These are phyloP conservation scores for Bufotes viridis DNA, from an alignment of 2,797 vertebrate species.

Conservation along the genomic window DNA sequence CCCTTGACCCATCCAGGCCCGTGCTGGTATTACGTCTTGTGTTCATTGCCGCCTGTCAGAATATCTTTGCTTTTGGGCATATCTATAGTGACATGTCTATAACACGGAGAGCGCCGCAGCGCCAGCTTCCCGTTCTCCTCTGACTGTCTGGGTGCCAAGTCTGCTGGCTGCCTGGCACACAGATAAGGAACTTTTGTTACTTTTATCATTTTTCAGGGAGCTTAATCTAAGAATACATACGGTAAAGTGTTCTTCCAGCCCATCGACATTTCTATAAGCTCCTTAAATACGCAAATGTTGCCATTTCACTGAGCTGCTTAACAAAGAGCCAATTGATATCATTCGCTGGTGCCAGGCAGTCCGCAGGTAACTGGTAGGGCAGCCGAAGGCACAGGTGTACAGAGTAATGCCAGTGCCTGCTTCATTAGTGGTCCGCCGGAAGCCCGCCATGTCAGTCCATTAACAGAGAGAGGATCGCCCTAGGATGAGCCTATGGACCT, in stretches of 20 bases:
- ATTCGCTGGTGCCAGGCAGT: slow-evolving; percentile 28
- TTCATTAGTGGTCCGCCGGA: too few species aligned
- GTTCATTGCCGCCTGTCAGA: not conserved
- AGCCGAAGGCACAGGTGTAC: not conserved
- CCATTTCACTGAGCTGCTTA: not conserved
- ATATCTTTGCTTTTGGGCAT: not conserved
- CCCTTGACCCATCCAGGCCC: too few species aligned
- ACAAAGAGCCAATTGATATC: slow-evolving; percentile 46
- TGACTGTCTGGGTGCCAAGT: not conserved
- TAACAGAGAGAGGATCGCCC: too few species aligned
- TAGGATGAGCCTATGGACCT: too few species aligned
- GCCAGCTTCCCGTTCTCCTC: not conserved
- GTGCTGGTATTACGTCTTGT: too few species aligned
- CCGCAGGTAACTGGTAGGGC: slow-evolving; percentile 16
- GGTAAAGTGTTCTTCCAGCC: slow-evolving; percentile 42
- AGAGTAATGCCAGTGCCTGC: not conserved
- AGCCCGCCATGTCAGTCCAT: too few species aligned
- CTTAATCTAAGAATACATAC: slow-evolving; percentile 22
- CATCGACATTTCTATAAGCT: slow-evolving; percentile 24
- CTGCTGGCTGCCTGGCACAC: slow-evolving; percentile 24
- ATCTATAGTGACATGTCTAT: not conserved
- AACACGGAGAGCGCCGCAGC: not conserved
- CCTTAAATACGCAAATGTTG: slow-evolving; percentile 30
- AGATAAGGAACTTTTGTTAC: slow-evolving; percentile 5
- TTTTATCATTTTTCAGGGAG: slow-evolving; percentile 35